Evolutionary conservation across 1,140 invertebrate genomes (phyloP).

Genomic region (Helicorthomorpha holstii): DNA sequence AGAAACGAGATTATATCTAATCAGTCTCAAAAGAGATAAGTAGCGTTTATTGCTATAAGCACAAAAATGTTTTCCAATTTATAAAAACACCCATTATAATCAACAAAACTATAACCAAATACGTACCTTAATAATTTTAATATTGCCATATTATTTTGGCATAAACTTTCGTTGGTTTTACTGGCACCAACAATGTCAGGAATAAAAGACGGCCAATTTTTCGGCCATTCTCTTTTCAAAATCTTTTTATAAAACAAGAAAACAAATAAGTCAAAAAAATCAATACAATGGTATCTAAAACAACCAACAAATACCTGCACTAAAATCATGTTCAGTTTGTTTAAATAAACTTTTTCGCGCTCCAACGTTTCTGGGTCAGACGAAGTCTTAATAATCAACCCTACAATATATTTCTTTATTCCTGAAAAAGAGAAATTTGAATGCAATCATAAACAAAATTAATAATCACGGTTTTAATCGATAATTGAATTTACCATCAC

Average conservation of each 20-base stretch:
- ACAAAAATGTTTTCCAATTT: too few species aligned
- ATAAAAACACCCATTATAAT: neutral
- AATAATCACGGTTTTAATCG: neutral
- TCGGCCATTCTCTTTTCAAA: conserved; percentile 97
- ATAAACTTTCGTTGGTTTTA: conserved; percentile 95
- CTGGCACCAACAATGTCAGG: conserved; percentile 96
- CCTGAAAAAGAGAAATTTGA: conserved; percentile 21
- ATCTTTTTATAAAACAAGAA: conserved; percentile 44
- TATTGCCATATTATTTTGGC: conserved; percentile 99
- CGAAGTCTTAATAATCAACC: conserved; percentile 95
- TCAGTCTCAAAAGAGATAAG: too few species aligned
- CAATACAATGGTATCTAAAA: neutral
- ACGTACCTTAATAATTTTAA: conserved; percentile 66
- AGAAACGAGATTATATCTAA: too few species aligned
- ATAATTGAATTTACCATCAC: conserved; percentile 52
- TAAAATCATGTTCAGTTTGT: conserved; percentile 97
- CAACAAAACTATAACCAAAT: neutral
- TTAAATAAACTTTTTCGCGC: conserved; percentile 87
- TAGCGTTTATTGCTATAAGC: too few species aligned
- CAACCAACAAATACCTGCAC: conserved; percentile 46
- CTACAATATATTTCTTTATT: conserved; percentile 98
- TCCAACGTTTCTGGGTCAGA: conserved; percentile 78
- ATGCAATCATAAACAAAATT: neutral
- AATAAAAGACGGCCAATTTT: conserved; percentile 98
- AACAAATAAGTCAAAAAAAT: conserved; percentile 4